Base-by-base conservation (phyloP, 2,888 invertebrate species). In the Pecten maximus region DNA sequence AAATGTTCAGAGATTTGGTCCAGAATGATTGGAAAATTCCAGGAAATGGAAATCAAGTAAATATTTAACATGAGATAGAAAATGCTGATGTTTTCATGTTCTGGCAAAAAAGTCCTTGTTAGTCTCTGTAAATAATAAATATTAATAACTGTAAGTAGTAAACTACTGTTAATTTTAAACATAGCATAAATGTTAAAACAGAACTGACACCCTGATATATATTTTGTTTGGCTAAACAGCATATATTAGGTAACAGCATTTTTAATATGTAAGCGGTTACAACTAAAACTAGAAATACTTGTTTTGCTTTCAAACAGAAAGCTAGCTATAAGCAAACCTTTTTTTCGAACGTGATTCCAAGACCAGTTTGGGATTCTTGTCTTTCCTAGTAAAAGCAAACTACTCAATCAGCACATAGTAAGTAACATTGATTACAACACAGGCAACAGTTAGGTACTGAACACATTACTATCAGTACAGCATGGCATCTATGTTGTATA, bases 361-460 rank as follows among this genome's bases (percentile, higher is more conserved):
- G 74, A 8, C 74, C 74, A 28, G 74, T 74, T 74, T 28, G 74
- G 74, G 74, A 74, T 74, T 74, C 8, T 74, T 74, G 74, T 74
- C 74, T 74, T 74, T 35, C 74, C 74, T 74, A 74, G 35, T 74
- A 74, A 74, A 74, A 74, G 74, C 74, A 74, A 74, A 74, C 74
- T 74, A 74, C 74, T 35, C 28, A 28, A 10, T 74, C 74, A 74
- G 35, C 74, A 74, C 74, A 74, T 74, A 74, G 10, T 15, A 74
- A 74, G 35, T 15, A 74, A 74, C 28, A 28, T 74, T 10, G 23
- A 16, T 19, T 10, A 74, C 28, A 28, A 74, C 35, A 74, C 54
- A 54, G 8, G n/a, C 19, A 54, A 74, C 74, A 74, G 35, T 10
- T n/a, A 60, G n/a, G 60, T 60, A 60, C 60, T n/a, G 2, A 23